Percentiles rank a stretch among this genome's conserved stretches.
Conservation (phyloP, 2,113 vertebrate genomes). For the Otus sunia region DNA sequence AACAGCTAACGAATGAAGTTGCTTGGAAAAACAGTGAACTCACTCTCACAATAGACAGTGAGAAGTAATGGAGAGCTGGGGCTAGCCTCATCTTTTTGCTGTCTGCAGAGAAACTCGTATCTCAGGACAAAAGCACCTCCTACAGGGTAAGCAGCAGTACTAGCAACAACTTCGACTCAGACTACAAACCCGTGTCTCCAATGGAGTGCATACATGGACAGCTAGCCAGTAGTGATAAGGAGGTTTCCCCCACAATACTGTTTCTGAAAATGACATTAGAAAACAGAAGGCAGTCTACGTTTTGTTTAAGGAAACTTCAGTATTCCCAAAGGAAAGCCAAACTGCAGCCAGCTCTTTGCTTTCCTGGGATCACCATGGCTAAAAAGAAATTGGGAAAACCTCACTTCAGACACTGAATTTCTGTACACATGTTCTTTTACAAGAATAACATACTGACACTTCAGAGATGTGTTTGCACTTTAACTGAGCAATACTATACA, state of each 20-base stretch:
- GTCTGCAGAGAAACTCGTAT: neutral
- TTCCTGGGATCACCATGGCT: neutral
- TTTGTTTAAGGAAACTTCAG: neutral
- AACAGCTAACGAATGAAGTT: neutral
- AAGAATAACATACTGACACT: neutral
- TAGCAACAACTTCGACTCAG: neutral
- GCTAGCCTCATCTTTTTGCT: neutral
- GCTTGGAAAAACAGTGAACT: neutral
- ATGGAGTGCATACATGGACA: fast-evolving
- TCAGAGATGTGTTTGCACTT: neutral
- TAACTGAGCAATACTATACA: neutral
- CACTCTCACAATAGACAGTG: neutral
- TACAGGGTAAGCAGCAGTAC: no score
- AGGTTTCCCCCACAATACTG: neutral
- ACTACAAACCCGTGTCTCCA: neutral
- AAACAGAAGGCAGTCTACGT: neutral
- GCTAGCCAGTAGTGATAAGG: fast-evolving
- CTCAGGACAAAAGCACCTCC: neutral
- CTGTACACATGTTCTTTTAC: neutral
- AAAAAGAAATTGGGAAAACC: neutral
- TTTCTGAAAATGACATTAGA: neutral
- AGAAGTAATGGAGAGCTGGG: neutral
- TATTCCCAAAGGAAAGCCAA: neutral
- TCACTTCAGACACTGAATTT: neutral
- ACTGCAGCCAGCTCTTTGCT: neutral